Percentiles rank a stretch among this genome's conserved stretches.
Conservation (phyloP, 2,888 invertebrate genomes). For the Aporophyla nigra region DNA sequence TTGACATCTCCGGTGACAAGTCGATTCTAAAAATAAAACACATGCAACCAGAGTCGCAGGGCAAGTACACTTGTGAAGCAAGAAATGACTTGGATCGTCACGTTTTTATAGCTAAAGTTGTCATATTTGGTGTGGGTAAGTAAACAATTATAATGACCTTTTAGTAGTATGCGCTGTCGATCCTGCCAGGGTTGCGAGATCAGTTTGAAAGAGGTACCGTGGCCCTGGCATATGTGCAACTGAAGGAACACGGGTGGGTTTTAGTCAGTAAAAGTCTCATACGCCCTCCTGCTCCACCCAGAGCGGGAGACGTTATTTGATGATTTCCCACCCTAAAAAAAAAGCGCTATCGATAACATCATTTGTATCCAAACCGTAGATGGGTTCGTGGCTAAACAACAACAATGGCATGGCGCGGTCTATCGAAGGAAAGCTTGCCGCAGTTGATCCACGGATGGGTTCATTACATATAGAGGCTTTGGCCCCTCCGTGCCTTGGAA, state of each 20-base stretch:
- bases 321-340: too few species aligned
- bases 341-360: too few species aligned
- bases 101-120: slow-evolving; percentile 65
- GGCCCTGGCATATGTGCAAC: too few species aligned
- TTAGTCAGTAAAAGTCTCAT: too few species aligned
- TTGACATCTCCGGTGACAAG: slow-evolving; percentile 66
- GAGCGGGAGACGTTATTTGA: too few species aligned
- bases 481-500: not conserved
- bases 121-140: slow-evolving; percentile 72
- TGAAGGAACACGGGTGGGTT: too few species aligned
- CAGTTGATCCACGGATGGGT: not conserved
- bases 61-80: slow-evolving; percentile 71
- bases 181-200: too few species aligned
- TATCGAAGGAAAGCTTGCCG: not conserved
- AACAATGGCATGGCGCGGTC: not conserved
- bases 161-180: too few species aligned
- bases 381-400: not conserved
- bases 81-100: slow-evolving; percentile 63
- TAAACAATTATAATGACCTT: slow-evolving; percentile 3
- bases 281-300: too few species aligned
- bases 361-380: not conserved
- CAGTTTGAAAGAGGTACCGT: too few species aligned
- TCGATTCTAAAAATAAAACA: slow-evolving; percentile 68
- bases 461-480: not conserved
- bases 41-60: slow-evolving; percentile 68